phyloP scores from a whole-genome alignment of 37 sponge, comb jelly and placozoan species.

The Geodia barretti region DNA sequence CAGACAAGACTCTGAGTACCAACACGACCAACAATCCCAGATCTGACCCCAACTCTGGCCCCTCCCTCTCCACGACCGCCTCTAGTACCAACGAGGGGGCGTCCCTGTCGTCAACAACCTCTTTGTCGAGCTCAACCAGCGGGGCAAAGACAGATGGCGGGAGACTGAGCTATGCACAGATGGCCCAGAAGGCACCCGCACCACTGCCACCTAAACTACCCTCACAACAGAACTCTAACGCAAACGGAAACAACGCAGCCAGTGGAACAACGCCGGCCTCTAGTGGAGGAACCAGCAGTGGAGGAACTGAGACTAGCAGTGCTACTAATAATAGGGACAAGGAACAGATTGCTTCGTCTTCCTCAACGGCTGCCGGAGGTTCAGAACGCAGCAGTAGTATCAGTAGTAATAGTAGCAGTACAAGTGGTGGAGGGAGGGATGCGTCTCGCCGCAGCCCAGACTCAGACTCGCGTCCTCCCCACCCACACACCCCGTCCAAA shows the following conservation, averaged over 20 bases:
- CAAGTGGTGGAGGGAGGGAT: no score
- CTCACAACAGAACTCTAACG: background rate
- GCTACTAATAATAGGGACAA: background rate
- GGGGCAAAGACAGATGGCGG: background rate
- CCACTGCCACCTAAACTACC: constrained; percentile 10
- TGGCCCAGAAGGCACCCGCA: constrained; percentile 57
- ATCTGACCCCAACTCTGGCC: background rate
- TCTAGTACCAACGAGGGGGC: background rate
- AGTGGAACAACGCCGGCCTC: constrained; percentile 1
- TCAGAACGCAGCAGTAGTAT: background rate
- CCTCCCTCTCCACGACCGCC: constrained; percentile 1
- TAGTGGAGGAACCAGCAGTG: no score
- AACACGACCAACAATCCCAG: background rate
- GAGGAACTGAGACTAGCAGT: no score
- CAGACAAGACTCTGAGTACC: background rate
- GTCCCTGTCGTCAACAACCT: background rate
- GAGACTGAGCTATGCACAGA: constrained; percentile 67
- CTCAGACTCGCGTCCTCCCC: background rate
- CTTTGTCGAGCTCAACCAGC: background rate
- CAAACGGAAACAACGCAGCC: background rate
- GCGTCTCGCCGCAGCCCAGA: background rate
- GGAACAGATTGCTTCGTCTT: background rate
- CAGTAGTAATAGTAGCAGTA: background rate
- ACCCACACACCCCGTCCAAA: background rate
- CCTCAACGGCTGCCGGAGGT: background rate